phyloP scores from a whole-genome alignment of 2,113 vertebrate species.

The Lamprologus sp. region DNA sequence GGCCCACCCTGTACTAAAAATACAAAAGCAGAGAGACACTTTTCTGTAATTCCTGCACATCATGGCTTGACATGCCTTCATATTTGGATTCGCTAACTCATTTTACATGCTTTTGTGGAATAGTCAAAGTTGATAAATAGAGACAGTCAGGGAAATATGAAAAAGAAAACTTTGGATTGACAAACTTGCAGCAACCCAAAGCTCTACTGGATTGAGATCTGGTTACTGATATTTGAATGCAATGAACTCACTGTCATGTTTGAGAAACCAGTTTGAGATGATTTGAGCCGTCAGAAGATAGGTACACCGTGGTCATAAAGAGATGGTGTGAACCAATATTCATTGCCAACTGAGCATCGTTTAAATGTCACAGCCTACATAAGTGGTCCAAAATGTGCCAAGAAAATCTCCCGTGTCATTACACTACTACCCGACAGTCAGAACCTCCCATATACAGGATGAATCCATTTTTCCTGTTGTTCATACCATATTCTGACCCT shows the following conservation, averaged over 20 bases:
- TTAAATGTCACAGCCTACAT: neutral
- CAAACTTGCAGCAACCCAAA: neutral
- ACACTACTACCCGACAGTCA: neutral
- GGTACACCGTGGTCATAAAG: neutral
- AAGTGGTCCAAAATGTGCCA: neutral
- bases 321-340: neutral
- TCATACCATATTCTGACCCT: neutral
- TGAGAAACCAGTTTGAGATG: neutral
- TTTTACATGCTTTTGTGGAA: neutral
- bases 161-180: neutral
- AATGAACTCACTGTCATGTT: neutral
- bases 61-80: neutral
- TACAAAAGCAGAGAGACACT: neutral
- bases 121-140: neutral
- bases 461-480: neutral
- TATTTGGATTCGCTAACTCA: neutral
- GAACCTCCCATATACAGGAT: neutral
- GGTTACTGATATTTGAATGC: neutral
- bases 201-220: neutral
- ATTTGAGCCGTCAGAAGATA: neutral
- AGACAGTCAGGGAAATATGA: neutral
- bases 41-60: neutral
- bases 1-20: neutral
- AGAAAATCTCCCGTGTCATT: neutral
- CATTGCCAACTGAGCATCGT: neutral